Evolutionary conservation across 2,113 vertebrate genomes (phyloP).

Genomic region (Phylloscopus trochiloides): DNA sequence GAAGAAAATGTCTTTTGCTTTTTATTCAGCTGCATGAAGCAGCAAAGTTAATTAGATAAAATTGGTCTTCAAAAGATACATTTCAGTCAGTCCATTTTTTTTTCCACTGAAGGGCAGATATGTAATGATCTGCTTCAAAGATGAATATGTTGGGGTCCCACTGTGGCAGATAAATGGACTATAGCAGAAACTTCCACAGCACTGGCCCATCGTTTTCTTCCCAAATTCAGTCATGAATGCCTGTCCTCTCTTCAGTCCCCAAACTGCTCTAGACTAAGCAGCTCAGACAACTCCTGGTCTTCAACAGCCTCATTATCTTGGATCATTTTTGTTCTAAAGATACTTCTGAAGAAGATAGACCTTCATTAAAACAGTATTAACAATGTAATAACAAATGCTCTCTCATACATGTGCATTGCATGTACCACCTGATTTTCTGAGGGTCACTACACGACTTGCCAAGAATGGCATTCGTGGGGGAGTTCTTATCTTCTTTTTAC

Average conservation of each 20-base stretch:
- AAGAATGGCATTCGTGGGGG: not conserved
- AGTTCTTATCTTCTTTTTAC: not conserved
- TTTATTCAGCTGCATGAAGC: not conserved
- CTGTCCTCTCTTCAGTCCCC: not conserved
- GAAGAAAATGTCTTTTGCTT: constrained; percentile 10
- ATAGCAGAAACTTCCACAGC: not conserved
- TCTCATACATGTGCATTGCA: not conserved
- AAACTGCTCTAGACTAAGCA: not conserved
- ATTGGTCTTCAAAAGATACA: not conserved
- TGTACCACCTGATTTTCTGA: not conserved
- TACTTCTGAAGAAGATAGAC: not conserved
- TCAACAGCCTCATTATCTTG: not conserved
- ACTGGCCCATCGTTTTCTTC: not conserved
- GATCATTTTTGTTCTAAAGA: not conserved
- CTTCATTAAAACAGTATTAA: not conserved
- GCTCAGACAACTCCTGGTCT: not conserved
- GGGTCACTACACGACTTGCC: accelerated
- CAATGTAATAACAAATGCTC: not conserved
- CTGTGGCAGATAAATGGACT: not conserved
- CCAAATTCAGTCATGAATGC: not conserved
- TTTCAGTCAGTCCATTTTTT: not conserved
- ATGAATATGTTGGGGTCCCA: not conserved
- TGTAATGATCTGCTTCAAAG: not conserved
- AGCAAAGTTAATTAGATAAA: not conserved
- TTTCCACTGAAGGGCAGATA: not conserved